Evolutionary conservation across 2,888 invertebrate species (phyloP).

Genomic region (Orthosia gracilis): DNA sequence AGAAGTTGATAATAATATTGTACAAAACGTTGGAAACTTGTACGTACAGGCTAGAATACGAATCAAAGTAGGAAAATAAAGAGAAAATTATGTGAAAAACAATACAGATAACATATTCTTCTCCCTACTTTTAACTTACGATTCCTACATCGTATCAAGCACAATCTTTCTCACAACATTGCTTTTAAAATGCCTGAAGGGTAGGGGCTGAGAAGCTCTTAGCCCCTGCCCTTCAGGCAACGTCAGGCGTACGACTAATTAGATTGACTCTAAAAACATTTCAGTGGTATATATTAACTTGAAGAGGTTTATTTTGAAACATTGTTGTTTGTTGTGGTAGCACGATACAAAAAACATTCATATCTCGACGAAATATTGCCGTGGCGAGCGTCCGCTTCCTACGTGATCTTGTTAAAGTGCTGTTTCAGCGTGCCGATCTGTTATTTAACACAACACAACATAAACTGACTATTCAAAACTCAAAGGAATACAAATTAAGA

Average conservation of each 20-base stretch:
- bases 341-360: constrained; percentile 70
- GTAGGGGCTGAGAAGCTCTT: background rate
- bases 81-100: background rate
- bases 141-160: background rate
- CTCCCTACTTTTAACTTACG: background rate
- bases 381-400: constrained; percentile 48
- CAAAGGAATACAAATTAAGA: constrained; percentile 19
- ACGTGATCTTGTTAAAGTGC: constrained; percentile 78
- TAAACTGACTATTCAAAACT: constrained; percentile 23
- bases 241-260: background rate
- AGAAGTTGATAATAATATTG: constrained; percentile 7
- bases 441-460: constrained; percentile 58
- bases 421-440: constrained; percentile 59
- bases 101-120: background rate
- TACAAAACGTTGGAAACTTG: constrained; percentile 3
- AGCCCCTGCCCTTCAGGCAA: too few relatives aligned
- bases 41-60: background rate
- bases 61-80: background rate
- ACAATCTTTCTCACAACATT: background rate
- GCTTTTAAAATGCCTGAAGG: constrained; percentile 11
- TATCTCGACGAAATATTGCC: constrained; percentile 73
- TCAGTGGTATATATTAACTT: constrained; percentile 11
- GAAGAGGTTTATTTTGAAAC: background rate
- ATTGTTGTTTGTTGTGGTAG: constrained; percentile 53
- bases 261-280: background rate